Evolutionary conservation across 2,888 invertebrate species (phyloP).

Genomic region (Drosophila parthenogenetica): DNA sequence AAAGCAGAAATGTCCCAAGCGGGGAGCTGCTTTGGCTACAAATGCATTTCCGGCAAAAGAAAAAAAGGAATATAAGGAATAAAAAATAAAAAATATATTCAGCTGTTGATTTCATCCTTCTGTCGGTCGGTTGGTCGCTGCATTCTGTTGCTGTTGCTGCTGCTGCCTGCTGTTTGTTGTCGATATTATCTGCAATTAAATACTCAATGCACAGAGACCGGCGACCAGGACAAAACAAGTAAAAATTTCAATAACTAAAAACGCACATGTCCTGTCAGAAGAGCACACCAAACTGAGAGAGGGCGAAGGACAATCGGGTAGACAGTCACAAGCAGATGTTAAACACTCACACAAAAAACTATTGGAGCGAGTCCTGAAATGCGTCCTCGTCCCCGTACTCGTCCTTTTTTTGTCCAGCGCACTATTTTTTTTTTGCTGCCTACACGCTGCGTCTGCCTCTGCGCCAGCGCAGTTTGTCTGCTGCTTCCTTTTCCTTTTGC

Average conservation of each 20-base stretch:
- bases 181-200: conserved; percentile 82
- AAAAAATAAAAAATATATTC: conserved; percentile 34
- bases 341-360: conserved; percentile 50
- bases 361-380: conserved; percentile 69
- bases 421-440: conserved; percentile 36
- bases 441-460: conserved; percentile 49
- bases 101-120: conserved; percentile 65
- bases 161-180: conserved; percentile 59
- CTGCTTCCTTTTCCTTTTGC: conserved; percentile 27
- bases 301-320: conserved; percentile 6
- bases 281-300: conserved; percentile 13
- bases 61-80: conserved; percentile 19
- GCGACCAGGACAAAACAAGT: conserved; percentile 71
- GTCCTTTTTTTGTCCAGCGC: conserved; percentile 36
- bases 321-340: conserved; percentile 51
- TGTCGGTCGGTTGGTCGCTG: conserved; percentile 13
- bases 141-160: conserved; percentile 14
- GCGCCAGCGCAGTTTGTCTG: conserved; percentile 28
- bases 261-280: conserved; percentile 73
- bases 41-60: conserved; percentile 73
- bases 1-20: conserved; percentile 23
- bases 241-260: conserved; percentile 82
- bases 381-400: conserved; percentile 31
- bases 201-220: conserved; percentile 78
- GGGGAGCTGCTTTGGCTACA: conserved; percentile 37